Base-by-base conservation (phyloP, 64 coral and sea anemone genomes). In the Montipora cactus region DNA sequence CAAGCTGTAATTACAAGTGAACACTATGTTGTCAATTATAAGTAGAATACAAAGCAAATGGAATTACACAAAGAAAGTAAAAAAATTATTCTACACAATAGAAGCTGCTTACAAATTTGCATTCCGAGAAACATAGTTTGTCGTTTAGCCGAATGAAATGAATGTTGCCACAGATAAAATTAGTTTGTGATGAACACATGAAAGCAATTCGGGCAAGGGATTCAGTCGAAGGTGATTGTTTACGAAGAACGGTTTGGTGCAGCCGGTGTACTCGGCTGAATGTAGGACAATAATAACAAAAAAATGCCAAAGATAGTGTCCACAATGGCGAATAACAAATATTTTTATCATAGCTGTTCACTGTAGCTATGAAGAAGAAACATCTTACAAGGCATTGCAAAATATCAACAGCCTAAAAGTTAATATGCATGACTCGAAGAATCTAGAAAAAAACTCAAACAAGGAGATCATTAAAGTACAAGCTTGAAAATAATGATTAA, bases 71-170 rank as follows among this genome's bases (percentile, higher is more conserved):
- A 86, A 86, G 66, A 25, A 64, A 59, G 66, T 22, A 71, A 66
- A 86, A 86, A 83, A 86, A 86, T 70, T 71, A 71, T 44, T 71
- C 8, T 25, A 44, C 44, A 71, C 64, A 86, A 28, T 21, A 19
- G 62, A 18, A 25, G 22, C 7, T 44, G 25, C 46, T 82, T 82
- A 64, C 82, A 86, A n/a, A 50, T 86, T 86, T 49, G 47, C 82
- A 86, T 70, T 50, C 8, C 10, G 18, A 10, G 82, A 86, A 47
- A 44, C 16, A 81, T 80, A 21, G 7, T 18, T 66, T 28, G 28
- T 28, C 28, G 28, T 28, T 28, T 28, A 28, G 28, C 28, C 28
- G 28, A 28, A 28, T 28, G 28, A 28, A 28, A 28, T 28, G 28
- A 14, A 67, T 12, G 10, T 67, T 67, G 64, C 8, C n/a, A n/a